A percentile compares a stretch with the other conserved stretches of the same genome.
These are phyloP conservation scores for Euzophera pinguis DNA, from an alignment of 2,888 invertebrate genomes.

Conservation along the genomic window DNA sequence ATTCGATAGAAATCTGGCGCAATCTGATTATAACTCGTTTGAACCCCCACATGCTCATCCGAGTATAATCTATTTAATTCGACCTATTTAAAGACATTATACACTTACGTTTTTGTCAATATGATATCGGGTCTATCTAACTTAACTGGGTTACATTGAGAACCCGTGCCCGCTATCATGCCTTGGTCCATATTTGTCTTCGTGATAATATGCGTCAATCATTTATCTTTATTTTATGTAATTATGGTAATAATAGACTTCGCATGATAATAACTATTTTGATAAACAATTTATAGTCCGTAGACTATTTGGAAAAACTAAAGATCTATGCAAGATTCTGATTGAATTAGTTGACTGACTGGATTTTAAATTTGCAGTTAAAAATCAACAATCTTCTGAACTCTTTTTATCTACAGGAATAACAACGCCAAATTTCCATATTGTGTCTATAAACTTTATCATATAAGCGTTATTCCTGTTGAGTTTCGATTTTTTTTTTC, in stretches of 20 bases:
- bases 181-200: slow-evolving; percentile 44
- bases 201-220: slow-evolving; percentile 59
- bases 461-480: no score
- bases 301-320: no score
- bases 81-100: slow-evolving; percentile 2
- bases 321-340: no score
- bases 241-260: slow-evolving; percentile 15
- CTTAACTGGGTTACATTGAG: background rate
- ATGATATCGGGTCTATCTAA: background rate
- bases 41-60: background rate
- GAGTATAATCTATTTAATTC: background rate
- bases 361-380: no score
- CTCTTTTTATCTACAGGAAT: no score
- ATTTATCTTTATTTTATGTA: slow-evolving; percentile 23
- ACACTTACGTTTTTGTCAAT: background rate
- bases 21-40: slow-evolving; percentile 8
- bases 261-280: background rate
- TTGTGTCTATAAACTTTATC: no score
- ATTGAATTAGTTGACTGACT: no score
- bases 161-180: slow-evolving; percentile 42
- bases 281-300: no score
- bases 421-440: no score
- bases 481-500: no score
- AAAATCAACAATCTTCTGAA: no score
- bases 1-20: background rate